Conservation (phyloP, 2,888 invertebrate genomes). For the Digitonthophagus gazella region DNA sequence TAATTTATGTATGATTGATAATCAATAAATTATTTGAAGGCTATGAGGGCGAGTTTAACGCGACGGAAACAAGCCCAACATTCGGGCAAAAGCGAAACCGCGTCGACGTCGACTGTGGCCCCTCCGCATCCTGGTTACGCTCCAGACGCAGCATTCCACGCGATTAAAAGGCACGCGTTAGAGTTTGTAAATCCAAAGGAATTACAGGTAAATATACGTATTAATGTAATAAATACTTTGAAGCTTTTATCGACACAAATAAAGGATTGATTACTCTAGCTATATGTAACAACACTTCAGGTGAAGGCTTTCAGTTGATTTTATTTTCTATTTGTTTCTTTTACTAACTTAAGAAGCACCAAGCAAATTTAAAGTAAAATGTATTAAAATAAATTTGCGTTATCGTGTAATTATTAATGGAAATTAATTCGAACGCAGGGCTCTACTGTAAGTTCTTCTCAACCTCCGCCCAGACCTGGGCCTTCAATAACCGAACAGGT, state of each 20-base stretch:
- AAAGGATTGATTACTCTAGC: too few species aligned
- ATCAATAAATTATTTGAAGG: slow-evolving; percentile 53
- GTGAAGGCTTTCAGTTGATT: background rate
- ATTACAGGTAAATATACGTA: slow-evolving; percentile 65
- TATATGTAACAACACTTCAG: background rate
- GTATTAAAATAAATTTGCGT: slow-evolving; percentile 22
- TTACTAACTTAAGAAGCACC: slow-evolving; percentile 6
- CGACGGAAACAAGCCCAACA: slow-evolving; percentile 61
- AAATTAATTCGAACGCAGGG: slow-evolving; percentile 55
- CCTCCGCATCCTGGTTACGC: slow-evolving; percentile 81
- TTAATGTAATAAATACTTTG: too few species aligned
- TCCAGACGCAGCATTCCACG: slow-evolving; percentile 94
- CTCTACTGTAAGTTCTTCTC: slow-evolving; percentile 50
- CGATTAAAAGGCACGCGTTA: slow-evolving; percentile 91
- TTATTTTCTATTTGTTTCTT: background rate
- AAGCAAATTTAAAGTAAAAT: background rate
- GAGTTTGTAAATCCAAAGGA: slow-evolving; percentile 89
- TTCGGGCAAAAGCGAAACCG: slow-evolving; percentile 55
- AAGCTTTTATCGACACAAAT: too few species aligned
- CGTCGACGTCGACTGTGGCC: slow-evolving; percentile 56
- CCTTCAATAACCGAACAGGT: slow-evolving; percentile 61
- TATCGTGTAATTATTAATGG: slow-evolving; percentile 51
- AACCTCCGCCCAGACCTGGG: slow-evolving; percentile 56
- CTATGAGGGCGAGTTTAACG: slow-evolving; percentile 64
- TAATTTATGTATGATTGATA: slow-evolving; percentile 2